Conservation (phyloP, 2,113 vertebrate species). For the Microcebus tavaratra region DNA sequence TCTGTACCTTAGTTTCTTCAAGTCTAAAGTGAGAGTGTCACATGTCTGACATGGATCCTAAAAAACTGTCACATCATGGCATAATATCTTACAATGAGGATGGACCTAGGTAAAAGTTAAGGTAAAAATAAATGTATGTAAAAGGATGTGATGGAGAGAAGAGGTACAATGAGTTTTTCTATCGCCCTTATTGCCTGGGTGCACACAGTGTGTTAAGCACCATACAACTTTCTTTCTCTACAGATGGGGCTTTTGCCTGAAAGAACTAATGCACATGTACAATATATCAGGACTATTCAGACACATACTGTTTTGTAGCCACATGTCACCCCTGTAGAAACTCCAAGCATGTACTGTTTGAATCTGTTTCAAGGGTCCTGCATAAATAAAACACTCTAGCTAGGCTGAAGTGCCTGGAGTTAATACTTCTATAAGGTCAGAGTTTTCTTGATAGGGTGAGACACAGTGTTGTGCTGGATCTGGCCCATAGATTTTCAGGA, state of each 20-base stretch:
- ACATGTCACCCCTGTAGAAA: not conserved
- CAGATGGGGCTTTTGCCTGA: fast-evolving
- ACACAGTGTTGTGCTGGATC: not conserved
- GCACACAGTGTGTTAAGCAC: fast-evolving
- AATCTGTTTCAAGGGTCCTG: not conserved
- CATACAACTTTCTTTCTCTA: fast-evolving
- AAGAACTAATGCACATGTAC: not conserved
- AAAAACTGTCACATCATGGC: not conserved
- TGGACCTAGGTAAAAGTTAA: not conserved
- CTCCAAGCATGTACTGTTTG: not conserved
- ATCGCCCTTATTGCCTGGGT: fast-evolving
- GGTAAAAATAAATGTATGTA: not conserved
- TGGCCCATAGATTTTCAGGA: not conserved
- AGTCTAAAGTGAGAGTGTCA: not conserved
- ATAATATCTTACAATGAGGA: no score
- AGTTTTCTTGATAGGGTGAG: not conserved
- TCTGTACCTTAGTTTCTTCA: not conserved
- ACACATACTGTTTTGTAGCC: fast-evolving
- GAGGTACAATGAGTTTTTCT: not conserved
- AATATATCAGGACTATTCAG: fast-evolving
- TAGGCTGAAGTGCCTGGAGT: not conserved
- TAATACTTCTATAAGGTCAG: not conserved
- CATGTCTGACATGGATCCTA: not conserved
- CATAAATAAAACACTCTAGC: not conserved
- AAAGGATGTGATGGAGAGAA: not conserved